These are phyloP conservation scores for Zenarchopterus dispar DNA, from an alignment of 2,797 vertebrate genomes.

Conservation along the genomic window DNA sequence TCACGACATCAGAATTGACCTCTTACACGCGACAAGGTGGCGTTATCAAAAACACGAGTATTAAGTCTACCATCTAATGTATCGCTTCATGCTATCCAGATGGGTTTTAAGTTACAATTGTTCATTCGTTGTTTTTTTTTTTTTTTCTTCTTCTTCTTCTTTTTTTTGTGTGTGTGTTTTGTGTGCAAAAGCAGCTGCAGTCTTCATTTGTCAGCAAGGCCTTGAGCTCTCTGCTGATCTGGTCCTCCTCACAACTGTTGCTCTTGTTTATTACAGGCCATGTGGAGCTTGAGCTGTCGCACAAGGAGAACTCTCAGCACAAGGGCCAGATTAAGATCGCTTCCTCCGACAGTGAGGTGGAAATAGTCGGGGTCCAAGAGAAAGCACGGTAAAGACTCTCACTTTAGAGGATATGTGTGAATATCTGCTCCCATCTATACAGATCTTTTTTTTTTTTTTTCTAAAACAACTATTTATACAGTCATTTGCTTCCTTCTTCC, in stretches of 20 bases:
- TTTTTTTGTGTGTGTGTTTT: slow-evolving; percentile 25
- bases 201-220: slow-evolving; percentile 53
- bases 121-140: slow-evolving; percentile 48
- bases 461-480: too few species aligned
- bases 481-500: neutral
- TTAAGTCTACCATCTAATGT: slow-evolving; percentile 35
- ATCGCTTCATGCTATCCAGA: slow-evolving; percentile 29
- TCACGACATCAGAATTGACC: slow-evolving; percentile 25
- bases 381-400: slow-evolving; percentile 86
- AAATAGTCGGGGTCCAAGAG: slow-evolving; percentile 96
- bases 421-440: too few species aligned
- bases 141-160: neutral
- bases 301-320: slow-evolving; percentile 82
- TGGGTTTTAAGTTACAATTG: slow-evolving; percentile 30
- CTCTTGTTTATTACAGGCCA: slow-evolving; percentile 83
- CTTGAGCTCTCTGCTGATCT: slow-evolving; percentile 40
- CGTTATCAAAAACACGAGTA: slow-evolving; percentile 32
- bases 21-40: slow-evolving; percentile 22
- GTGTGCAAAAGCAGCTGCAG: slow-evolving; percentile 65
- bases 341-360: slow-evolving; percentile 96
- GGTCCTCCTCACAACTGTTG: slow-evolving; percentile 47
- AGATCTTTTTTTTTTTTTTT: neutral
- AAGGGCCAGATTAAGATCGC: slow-evolving; percentile 91
- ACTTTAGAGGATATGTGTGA: too few species aligned
- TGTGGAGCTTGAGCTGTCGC: slow-evolving; percentile 85